These are phyloP conservation scores for Dryobates pubescens DNA, from an alignment of 2,797 vertebrate species.

Conservation along the genomic window DNA sequence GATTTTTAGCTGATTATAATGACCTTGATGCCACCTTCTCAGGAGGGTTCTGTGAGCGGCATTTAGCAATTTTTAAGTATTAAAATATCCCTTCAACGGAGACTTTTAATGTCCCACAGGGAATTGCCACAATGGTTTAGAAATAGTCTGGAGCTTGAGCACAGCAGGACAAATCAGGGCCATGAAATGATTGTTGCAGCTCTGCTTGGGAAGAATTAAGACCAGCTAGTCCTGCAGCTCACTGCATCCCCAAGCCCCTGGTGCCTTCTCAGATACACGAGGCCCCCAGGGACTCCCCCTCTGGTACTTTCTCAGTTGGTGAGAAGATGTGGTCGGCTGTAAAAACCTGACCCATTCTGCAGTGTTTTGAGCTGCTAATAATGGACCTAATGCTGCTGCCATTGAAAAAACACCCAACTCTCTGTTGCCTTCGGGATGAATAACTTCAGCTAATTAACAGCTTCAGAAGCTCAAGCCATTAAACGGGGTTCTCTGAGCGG, in stretches of 20 bases:
- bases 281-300: background rate
- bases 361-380: background rate
- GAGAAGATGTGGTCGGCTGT: background rate
- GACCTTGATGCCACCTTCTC: background rate
- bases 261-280: background rate
- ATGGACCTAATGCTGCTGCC: background rate
- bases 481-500: background rate
- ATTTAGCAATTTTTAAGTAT: background rate
- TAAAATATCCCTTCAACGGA: background rate
- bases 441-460: background rate
- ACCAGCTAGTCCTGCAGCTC: background rate
- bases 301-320: background rate
- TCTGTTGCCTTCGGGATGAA: background rate
- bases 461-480: background rate
- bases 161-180: background rate
- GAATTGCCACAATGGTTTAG: background rate
- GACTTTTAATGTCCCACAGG: background rate
- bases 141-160: background rate
- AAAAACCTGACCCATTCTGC: background rate
- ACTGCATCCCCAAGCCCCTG: background rate
- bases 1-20: background rate
- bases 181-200: background rate
- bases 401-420: background rate
- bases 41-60: background rate
- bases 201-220: background rate